A percentile compares a stretch with the other conserved stretches of the same genome.
These are phyloP conservation scores for Ctenicera cuprea DNA, from an alignment of 2,888 invertebrate species.

Conservation along the genomic window DNA sequence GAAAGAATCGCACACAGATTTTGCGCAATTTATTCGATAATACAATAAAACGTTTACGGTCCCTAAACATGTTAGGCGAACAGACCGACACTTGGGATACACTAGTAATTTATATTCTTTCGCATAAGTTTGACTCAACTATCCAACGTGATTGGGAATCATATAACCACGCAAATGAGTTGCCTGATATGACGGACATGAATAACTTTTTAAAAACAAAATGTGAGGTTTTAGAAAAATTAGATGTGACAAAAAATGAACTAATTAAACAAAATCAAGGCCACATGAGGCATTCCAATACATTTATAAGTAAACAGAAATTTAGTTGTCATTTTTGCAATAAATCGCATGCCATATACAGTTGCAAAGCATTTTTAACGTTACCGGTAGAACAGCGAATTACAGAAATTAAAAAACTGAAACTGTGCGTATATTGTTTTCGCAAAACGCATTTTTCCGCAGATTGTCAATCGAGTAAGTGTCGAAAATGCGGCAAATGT, in stretches of 20 bases:
- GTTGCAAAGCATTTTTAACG: background rate
- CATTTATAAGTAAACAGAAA: background rate
- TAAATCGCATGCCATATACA: background rate
- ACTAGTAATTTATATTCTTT: too few species aligned
- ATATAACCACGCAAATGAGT: background rate
- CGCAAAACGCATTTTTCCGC: background rate
- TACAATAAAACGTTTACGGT: too few species aligned
- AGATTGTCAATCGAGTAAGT: background rate
- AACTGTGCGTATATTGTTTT: background rate
- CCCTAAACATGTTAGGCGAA: too few species aligned
- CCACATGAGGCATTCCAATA: too few species aligned
- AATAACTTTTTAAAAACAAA: background rate
- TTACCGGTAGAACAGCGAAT: background rate
- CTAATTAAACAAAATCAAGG: too few species aligned
- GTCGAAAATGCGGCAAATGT: background rate
- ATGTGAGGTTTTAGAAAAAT: background rate
- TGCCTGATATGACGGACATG: background rate
- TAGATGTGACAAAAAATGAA: background rate
- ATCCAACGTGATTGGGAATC: slow-evolving; percentile 1
- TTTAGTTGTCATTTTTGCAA: slow-evolving; percentile 9
- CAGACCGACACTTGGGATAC: too few species aligned
- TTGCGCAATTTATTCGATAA: too few species aligned
- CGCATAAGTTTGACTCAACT: slow-evolving; percentile 24
- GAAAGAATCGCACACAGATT: too few species aligned
- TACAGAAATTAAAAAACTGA: background rate